phyloP scores from a whole-genome alignment of 1,140 invertebrate genomes.

The Maniola jurtina region DNA sequence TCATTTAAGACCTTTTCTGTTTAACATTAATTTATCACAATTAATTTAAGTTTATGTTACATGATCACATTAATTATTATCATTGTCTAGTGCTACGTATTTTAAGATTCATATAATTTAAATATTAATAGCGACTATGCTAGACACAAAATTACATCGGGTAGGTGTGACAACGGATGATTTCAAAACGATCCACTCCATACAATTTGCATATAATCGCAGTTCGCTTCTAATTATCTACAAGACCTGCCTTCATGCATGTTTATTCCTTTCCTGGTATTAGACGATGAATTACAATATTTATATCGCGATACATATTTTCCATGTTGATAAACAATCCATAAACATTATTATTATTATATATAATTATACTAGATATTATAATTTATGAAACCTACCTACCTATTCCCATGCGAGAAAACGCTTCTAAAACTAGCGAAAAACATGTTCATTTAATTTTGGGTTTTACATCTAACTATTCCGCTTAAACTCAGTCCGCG shows the following conservation, averaged over 20 bases:
- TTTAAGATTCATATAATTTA: constrained; percentile 21
- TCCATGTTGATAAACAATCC: constrained; percentile 1
- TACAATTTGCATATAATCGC: constrained; percentile 73
- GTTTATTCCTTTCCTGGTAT: constrained; percentile 36
- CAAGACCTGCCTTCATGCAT: constrained; percentile 32
- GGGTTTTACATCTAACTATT: too few relatives aligned
- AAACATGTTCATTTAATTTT: too few relatives aligned
- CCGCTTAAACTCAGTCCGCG: too few relatives aligned
- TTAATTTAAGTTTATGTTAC: too few relatives aligned
- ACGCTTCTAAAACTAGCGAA: too few relatives aligned
- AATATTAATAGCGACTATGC: constrained; percentile 28
- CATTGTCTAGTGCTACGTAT: background rate
- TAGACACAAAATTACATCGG: constrained; percentile 43
- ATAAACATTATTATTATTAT: background rate
- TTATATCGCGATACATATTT: constrained; percentile 4
- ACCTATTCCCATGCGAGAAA: too few relatives aligned
- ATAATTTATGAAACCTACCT: too few relatives aligned
- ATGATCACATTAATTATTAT: background rate
- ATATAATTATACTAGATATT: background rate
- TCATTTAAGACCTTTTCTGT: too few relatives aligned
- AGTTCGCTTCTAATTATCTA: constrained; percentile 48
- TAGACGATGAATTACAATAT: constrained; percentile 11
- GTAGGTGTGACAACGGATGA: constrained; percentile 57
- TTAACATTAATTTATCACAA: too few relatives aligned
- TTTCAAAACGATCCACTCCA: constrained; percentile 66